Conservation (phyloP, 2,888 invertebrate species). For the Euspilapteryx auroguttella region DNA sequence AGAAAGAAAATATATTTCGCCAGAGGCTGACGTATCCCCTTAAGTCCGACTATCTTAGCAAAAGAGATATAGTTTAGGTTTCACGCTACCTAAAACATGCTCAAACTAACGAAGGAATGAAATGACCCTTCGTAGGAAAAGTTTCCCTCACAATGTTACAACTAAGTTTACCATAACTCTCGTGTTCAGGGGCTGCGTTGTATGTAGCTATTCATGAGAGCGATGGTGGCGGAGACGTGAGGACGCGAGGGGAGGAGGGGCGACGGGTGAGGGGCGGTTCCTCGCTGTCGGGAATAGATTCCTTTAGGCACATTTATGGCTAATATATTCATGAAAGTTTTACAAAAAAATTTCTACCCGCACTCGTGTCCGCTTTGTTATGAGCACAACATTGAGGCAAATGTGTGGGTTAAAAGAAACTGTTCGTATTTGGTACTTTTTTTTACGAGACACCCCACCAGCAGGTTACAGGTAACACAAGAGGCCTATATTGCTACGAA, state of each 20-base stretch:
- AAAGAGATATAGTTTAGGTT: too few relatives aligned
- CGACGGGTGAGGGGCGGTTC: slow-evolving; percentile 14
- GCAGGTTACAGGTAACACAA: slow-evolving; percentile 16
- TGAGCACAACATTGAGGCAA: slow-evolving; percentile 22
- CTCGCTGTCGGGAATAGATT: slow-evolving; percentile 43
- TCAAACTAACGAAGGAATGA: too few relatives aligned
- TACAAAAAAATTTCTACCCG: slow-evolving; percentile 47
- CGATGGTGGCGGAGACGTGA: neutral
- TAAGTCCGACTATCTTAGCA: too few relatives aligned
- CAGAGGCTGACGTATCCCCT: too few relatives aligned
- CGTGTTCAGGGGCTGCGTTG: neutral
- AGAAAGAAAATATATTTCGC: too few relatives aligned
- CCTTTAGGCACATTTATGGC: slow-evolving; percentile 57
- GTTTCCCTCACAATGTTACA: neutral
- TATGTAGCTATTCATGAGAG: slow-evolving; percentile 1
- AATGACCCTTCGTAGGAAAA: neutral
- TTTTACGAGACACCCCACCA: slow-evolving; percentile 16
- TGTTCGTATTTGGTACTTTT: too few relatives aligned
- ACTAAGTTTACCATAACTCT: neutral
- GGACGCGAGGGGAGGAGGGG: slow-evolving; percentile 2
- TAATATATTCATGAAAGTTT: slow-evolving; percentile 61
- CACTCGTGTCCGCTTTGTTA: slow-evolving; percentile 35
- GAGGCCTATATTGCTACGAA: too few relatives aligned
- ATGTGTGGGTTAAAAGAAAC: too few relatives aligned
- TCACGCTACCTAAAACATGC: too few relatives aligned